phyloP scores from a whole-genome alignment of 1,140 invertebrate species.

The Neuroterus valhalla region DNA sequence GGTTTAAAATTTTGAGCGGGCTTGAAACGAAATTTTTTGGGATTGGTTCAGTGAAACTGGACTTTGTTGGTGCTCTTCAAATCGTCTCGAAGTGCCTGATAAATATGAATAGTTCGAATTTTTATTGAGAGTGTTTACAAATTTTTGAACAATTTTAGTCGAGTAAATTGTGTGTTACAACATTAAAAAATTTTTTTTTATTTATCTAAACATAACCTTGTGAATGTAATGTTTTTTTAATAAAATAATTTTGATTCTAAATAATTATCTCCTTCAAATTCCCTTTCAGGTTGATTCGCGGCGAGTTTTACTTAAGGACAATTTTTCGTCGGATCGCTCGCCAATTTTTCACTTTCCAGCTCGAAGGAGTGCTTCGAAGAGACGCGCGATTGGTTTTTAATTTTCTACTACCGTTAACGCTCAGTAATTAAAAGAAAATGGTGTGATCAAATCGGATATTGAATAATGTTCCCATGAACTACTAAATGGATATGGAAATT shows the following conservation, averaged over 20 bases:
- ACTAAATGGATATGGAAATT: background rate
- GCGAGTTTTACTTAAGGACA: background rate
- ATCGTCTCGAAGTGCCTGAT: no score
- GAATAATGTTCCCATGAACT: background rate
- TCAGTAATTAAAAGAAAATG: constrained; percentile 15
- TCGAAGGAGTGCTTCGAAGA: background rate
- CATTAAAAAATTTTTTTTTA: no score
- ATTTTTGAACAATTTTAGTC: background rate
- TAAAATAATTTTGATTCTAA: no score
- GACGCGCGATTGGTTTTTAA: background rate
- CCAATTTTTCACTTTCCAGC: constrained; percentile 4
- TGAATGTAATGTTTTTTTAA: no score
- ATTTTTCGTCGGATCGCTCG: background rate
- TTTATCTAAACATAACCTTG: no score
- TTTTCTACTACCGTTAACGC: constrained; percentile 18
- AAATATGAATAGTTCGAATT: no score
- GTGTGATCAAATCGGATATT: constrained; percentile 7
- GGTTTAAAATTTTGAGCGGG: background rate
- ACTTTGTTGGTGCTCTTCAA: no score
- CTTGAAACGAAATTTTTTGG: background rate
- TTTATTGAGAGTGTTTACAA: no score
- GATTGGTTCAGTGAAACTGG: no score
- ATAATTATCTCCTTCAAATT: no score
- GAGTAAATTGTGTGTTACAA: no score
- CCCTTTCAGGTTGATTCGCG: background rate